phyloP scores from a whole-genome alignment of 2,888 invertebrate species.

The Lathronympha strigana region DNA sequence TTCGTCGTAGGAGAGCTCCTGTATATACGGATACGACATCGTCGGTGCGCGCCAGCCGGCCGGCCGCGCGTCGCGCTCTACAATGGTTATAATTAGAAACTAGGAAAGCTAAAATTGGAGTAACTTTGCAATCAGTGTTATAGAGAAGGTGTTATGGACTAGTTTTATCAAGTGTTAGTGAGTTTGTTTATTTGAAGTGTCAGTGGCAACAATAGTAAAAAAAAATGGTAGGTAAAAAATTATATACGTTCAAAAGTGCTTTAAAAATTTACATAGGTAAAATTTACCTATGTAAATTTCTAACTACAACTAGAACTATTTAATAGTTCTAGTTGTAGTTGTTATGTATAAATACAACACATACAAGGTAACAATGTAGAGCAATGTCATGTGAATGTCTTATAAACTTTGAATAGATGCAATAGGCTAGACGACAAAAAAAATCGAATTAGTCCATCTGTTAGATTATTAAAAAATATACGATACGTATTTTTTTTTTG shows the following conservation, averaged over 20 bases:
- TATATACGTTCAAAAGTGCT: slow-evolving; percentile 32
- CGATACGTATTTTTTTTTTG: too few species aligned
- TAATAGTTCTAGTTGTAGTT: background rate
- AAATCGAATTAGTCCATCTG: too few species aligned
- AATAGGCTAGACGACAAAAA: too few species aligned
- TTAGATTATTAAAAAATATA: too few species aligned
- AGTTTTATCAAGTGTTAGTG: slow-evolving; percentile 31
- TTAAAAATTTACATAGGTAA: background rate
- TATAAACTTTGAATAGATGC: slow-evolving; percentile 44
- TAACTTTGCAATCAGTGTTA: slow-evolving; percentile 48
- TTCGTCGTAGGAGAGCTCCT: slow-evolving; percentile 72
- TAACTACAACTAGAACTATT: too few species aligned
- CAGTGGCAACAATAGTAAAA: background rate
- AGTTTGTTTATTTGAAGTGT: slow-evolving; percentile 28
- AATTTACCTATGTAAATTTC: background rate
- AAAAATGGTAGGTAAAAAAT: background rate
- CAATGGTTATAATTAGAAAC: slow-evolving; percentile 73
- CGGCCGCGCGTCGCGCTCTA: slow-evolving; percentile 56
- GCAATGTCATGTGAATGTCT: slow-evolving; percentile 40
- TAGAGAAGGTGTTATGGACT: slow-evolving; percentile 44
- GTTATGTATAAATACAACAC: background rate
- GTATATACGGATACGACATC: slow-evolving; percentile 70
- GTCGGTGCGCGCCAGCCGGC: slow-evolving; percentile 52
- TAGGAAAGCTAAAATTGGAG: slow-evolving; percentile 72
- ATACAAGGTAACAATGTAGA: background rate